Evolutionary conservation across 2,797 vertebrate species (phyloP).

Genomic region (Melanogrammus aeglefinus): DNA sequence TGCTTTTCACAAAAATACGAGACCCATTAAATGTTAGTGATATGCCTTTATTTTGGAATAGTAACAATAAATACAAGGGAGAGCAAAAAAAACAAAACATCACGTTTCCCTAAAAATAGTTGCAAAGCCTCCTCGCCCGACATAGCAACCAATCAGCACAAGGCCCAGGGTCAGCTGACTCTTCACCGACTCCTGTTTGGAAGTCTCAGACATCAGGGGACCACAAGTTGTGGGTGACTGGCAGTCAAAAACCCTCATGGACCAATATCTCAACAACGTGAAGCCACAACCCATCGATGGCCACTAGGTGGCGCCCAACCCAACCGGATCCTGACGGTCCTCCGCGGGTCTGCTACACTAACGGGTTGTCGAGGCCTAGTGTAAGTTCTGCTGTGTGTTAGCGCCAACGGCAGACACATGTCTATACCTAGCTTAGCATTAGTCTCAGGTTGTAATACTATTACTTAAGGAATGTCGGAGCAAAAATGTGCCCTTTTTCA

Average conservation of each 20-base stretch:
- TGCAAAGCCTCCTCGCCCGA: conserved; percentile 36
- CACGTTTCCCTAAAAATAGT: conserved; percentile 38
- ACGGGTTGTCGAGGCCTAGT: neutral
- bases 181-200: conserved; percentile 65
- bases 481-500: neutral
- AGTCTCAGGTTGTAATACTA: neutral
- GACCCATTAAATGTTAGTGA: conserved; percentile 32
- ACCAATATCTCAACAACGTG: conserved; percentile 11
- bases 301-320: neutral
- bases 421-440: neutral
- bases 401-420: neutral
- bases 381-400: neutral
- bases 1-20: neutral
- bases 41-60: conserved; percentile 67
- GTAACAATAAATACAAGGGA: conserved; percentile 58
- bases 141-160: conserved; percentile 36
- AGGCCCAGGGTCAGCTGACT: conserved; percentile 47
- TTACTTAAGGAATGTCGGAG: neutral
- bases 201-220: conserved; percentile 65
- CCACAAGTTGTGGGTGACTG: conserved; percentile 14
- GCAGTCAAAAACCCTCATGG: conserved; percentile 29
- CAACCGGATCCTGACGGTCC: neutral
- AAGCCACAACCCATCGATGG: neutral
- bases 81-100: conserved; percentile 33
- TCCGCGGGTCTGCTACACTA: neutral